Evolutionary conservation across 2,797 vertebrate genomes (phyloP).

Genomic region (Lepilemur ruficaudatus): DNA sequence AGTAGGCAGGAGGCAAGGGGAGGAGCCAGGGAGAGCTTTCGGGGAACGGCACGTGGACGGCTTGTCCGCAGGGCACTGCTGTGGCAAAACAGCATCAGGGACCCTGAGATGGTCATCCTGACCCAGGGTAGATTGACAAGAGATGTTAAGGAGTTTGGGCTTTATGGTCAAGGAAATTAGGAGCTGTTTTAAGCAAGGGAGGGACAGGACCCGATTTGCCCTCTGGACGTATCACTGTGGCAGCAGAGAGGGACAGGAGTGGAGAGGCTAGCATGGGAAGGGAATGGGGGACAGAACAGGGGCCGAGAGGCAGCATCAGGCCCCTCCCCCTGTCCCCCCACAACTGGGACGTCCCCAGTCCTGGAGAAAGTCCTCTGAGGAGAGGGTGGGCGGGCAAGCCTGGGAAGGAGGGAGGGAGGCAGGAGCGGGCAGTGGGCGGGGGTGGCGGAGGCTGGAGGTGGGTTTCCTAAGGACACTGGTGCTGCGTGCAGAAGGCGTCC

Average conservation of each 20-base stretch:
- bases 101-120: background rate
- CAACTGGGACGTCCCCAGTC: background rate
- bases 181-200: background rate
- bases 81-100: background rate
- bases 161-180: background rate
- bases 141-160: background rate
- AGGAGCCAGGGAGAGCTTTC: background rate
- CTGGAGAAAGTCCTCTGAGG: background rate
- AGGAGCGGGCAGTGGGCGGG: rapidly evolving
- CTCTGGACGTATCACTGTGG: background rate
- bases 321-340: background rate
- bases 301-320: background rate
- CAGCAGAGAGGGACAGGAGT: background rate
- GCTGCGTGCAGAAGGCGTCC: too few species aligned
- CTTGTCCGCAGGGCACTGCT: background rate
- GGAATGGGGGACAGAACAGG: background rate
- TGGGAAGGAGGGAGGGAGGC: too few species aligned
- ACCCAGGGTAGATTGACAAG: background rate
- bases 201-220: background rate
- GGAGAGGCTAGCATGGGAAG: too few species aligned
- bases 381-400: rapidly evolving
- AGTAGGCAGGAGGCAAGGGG: background rate
- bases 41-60: rapidly evolving
- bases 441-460: background rate
- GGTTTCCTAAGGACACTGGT: background rate